Conservation (phyloP, 2,888 invertebrate species). For the Cerastis rubricosa region DNA sequence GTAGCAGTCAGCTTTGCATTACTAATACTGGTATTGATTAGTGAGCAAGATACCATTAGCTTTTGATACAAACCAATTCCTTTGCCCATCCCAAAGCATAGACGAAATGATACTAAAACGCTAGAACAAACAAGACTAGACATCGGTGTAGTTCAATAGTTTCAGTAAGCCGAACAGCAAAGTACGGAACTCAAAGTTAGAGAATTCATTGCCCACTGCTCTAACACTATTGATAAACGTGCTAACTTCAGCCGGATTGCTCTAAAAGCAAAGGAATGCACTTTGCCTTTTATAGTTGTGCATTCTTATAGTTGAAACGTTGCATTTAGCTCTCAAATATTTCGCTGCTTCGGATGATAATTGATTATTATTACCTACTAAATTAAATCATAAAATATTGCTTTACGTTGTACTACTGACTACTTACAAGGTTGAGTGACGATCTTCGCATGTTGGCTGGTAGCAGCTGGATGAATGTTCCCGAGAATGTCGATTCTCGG, state of each 20-base stretch:
- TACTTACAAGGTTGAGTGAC: no score
- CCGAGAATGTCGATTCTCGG: no score
- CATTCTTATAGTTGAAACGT: background rate
- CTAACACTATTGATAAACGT: constrained; percentile 50
- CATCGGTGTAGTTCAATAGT: constrained; percentile 7
- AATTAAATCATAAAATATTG: background rate
- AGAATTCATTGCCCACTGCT: constrained; percentile 38
- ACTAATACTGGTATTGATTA: background rate
- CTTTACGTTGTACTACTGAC: no score
- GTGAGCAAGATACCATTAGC: background rate
- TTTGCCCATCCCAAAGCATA: background rate
- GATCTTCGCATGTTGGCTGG: background rate
- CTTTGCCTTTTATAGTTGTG: constrained; percentile 16
- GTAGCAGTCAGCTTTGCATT: background rate
- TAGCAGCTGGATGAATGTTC: background rate
- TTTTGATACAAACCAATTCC: background rate
- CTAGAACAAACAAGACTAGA: constrained; percentile 12
- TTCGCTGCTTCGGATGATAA: background rate
- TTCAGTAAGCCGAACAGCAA: constrained; percentile 28
- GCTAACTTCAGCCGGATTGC: constrained; percentile 44
- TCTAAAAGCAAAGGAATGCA: constrained; percentile 42
- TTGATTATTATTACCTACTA: background rate
- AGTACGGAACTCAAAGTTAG: constrained; percentile 47
- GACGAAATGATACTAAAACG: background rate
- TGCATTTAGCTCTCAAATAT: background rate